Conservation (phyloP, 1,140 invertebrate genomes). For the Drosophila kohkoa region DNA sequence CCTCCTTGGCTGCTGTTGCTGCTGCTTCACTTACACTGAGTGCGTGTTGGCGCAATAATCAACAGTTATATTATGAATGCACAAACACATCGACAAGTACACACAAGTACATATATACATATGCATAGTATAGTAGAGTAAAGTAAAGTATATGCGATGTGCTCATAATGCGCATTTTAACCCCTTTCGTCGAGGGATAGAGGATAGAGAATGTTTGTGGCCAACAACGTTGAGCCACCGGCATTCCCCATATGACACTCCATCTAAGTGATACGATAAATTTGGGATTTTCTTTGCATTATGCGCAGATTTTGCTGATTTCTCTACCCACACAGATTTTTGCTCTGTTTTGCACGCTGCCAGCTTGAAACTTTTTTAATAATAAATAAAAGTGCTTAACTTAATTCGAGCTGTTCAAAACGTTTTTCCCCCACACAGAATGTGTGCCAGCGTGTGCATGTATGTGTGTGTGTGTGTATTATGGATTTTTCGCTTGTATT, state of each 20-base stretch:
- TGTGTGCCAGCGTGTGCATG: slow-evolving; percentile 3
- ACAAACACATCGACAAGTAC: slow-evolving; percentile 52
- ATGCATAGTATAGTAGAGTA: background rate
- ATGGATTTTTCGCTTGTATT: slow-evolving; percentile 59
- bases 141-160: slow-evolving; percentile 15
- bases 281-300: slow-evolving; percentile 79
- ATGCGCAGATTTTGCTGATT: slow-evolving; percentile 76
- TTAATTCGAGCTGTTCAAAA: slow-evolving; percentile 70
- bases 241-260: slow-evolving; percentile 62
- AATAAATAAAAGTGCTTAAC: slow-evolving; percentile 82
- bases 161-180: slow-evolving; percentile 72
- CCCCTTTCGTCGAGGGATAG: slow-evolving; percentile 51
- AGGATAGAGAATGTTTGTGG: background rate
- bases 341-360: slow-evolving; percentile 24
- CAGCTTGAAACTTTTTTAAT: slow-evolving; percentile 77
- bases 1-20: slow-evolving; percentile 42
- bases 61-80: slow-evolving; percentile 82
- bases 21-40: slow-evolving; percentile 73
- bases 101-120: slow-evolving; percentile 28
- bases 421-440: slow-evolving; percentile 11
- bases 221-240: slow-evolving; percentile 18
- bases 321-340: slow-evolving; percentile 42
- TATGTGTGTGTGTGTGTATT: slow-evolving; percentile 31
- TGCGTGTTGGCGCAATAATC: slow-evolving; percentile 81
- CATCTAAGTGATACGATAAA: slow-evolving; percentile 80